Conservation (phyloP, 2,113 vertebrate genomes). For the Sisor rabdophorus region DNA sequence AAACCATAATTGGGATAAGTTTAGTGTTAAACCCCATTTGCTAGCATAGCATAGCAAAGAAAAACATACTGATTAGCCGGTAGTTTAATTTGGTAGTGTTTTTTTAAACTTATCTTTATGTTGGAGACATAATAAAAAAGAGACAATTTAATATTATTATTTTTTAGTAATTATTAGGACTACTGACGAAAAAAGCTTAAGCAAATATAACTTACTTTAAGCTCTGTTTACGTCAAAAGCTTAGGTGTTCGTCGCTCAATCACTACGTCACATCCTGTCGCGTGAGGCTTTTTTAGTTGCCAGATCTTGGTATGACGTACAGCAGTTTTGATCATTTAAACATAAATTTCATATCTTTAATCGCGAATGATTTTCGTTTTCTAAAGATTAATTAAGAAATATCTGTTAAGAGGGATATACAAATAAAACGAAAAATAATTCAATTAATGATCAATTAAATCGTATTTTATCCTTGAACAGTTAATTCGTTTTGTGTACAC, state of each 20-base stretch:
- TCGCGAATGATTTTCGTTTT: too few relatives aligned
- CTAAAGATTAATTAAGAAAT: too few relatives aligned
- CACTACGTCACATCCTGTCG: slow-evolving; percentile 29
- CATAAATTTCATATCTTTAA: too few relatives aligned
- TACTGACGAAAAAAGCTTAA: background rate
- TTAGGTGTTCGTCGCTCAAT: slow-evolving; percentile 24
- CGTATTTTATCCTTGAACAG: background rate
- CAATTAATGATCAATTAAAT: too few relatives aligned
- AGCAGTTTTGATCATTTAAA: too few relatives aligned
- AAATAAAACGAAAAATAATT: too few relatives aligned
- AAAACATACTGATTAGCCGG: background rate
- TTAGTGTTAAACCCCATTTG: background rate
- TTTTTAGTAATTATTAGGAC: background rate
- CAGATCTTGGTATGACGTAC: background rate
- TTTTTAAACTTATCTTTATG: too few relatives aligned
- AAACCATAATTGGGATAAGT: too few relatives aligned
- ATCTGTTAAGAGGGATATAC: too few relatives aligned
- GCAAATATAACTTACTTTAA: background rate
- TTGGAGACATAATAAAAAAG: background rate
- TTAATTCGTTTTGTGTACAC: background rate
- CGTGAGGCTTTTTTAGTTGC: slow-evolving; percentile 27
- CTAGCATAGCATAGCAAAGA: background rate
- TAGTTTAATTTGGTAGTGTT: background rate
- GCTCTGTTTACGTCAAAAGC: slow-evolving; percentile 37
- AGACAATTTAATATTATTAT: too few relatives aligned